These are phyloP conservation scores for Drosophila tanythrix DNA, from an alignment of 2,888 invertebrate genomes.

Conservation along the genomic window DNA sequence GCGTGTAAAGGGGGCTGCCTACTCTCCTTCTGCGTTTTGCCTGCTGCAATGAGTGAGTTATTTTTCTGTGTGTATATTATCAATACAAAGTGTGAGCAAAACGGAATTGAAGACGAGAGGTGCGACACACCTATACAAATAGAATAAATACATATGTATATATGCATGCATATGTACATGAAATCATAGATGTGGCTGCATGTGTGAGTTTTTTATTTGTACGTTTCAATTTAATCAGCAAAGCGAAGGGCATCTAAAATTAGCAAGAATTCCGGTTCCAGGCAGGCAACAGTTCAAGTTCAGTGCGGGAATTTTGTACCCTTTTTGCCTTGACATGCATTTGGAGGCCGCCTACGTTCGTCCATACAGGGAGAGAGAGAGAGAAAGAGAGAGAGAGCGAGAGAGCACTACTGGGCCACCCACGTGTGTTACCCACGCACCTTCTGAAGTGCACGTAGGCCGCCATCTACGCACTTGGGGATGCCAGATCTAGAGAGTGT, in stretches of 20 bases:
- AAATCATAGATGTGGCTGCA: neutral
- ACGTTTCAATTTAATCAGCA: conserved; percentile 62
- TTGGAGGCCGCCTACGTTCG: conserved; percentile 45
- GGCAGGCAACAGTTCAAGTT: conserved; percentile 64
- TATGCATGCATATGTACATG: neutral
- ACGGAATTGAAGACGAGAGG: conserved; percentile 51
- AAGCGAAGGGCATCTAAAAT: conserved; percentile 61
- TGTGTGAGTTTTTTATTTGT: conserved; percentile 21
- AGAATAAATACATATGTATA: conserved; percentile 8
- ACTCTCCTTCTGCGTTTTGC: neutral
- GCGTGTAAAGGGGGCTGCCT: conserved; percentile 55
- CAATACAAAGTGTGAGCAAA: conserved; percentile 45
- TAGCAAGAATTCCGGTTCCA: conserved; percentile 62
- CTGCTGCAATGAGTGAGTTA: conserved; percentile 18
- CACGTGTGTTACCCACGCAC: conserved; percentile 61
- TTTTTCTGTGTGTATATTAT: conserved; percentile 2
- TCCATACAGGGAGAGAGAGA: conserved; percentile 11
- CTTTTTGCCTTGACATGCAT: conserved; percentile 70
- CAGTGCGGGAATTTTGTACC: conserved; percentile 45
- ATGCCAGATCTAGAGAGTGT: conserved; percentile 30
- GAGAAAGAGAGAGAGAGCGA: neutral
- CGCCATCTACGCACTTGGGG: conserved; percentile 37
- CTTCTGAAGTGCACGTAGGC: conserved; percentile 62
- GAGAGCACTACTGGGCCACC: conserved; percentile 6
- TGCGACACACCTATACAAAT: conserved; percentile 36